These are phyloP conservation scores for Leptopilina clavipes DNA, from an alignment of 1,140 invertebrate species.

Conservation along the genomic window DNA sequence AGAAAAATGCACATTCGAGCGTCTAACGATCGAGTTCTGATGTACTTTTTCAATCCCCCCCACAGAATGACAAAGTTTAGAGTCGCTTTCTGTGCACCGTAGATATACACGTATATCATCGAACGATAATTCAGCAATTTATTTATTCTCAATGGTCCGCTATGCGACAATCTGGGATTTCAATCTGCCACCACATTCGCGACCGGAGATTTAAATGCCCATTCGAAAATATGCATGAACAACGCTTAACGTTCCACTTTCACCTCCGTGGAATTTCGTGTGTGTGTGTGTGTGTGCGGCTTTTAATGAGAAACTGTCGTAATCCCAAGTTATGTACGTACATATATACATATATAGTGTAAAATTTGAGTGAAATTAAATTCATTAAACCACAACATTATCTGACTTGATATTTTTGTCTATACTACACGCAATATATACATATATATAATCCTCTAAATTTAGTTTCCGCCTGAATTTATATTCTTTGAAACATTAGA, in stretches of 20 bases:
- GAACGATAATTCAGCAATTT: conserved; percentile 23
- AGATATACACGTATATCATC: not conserved
- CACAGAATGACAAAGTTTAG: conserved; percentile 24
- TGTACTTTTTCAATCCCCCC: conserved; percentile 8
- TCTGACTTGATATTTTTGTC: not conserved
- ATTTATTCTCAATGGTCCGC: not conserved
- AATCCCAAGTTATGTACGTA: not conserved
- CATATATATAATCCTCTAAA: too few species aligned
- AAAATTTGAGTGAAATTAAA: conserved; percentile 17
- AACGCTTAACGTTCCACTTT: conserved; percentile 7
- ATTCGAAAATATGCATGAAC: conserved; percentile 27
- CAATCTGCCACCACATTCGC: conserved; percentile 34
- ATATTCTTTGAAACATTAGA: too few species aligned
- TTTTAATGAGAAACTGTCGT: conserved; percentile 18
- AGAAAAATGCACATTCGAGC: too few species aligned
- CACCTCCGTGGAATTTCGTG: not conserved
- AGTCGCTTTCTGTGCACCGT: not conserved
- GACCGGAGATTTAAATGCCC: conserved; percentile 25
- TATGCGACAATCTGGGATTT: conserved; percentile 9
- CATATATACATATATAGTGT: too few species aligned
- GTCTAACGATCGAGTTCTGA: not conserved
- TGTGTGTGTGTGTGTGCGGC: not conserved
- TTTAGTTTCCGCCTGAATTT: too few species aligned
- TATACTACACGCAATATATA: too few species aligned
- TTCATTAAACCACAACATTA: not conserved